Evolutionary conservation across 2,888 invertebrate species (phyloP).

Genomic region (Epinotia bilunana): DNA sequence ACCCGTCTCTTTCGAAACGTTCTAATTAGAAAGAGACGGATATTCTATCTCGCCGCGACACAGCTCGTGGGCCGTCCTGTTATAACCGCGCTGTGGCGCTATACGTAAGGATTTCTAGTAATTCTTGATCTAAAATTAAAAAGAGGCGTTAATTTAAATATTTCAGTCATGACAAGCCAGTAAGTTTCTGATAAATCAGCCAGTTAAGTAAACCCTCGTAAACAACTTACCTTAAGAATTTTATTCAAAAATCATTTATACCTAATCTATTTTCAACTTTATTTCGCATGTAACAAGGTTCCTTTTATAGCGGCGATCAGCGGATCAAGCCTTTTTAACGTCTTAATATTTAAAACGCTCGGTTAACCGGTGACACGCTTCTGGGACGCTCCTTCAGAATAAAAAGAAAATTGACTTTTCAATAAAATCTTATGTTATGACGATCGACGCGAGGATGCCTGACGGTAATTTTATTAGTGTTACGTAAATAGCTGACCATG

Average conservation of each 20-base stretch:
- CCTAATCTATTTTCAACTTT: background rate
- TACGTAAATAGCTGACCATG: too few species aligned
- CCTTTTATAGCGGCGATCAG: background rate
- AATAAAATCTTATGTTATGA: background rate
- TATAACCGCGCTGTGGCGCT: too few species aligned
- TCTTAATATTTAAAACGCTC: constrained; percentile 7
- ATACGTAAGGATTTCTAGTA: too few species aligned
- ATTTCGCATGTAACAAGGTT: background rate
- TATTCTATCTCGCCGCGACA: too few species aligned
- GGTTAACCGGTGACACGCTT: constrained; percentile 1
- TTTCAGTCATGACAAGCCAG: background rate
- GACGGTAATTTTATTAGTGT: background rate
- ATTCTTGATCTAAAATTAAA: too few species aligned
- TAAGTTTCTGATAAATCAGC: background rate
- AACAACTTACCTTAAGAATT: background rate
- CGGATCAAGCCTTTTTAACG: background rate
- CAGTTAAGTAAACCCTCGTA: background rate
- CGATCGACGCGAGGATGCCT: background rate
- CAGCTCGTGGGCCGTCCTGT: too few species aligned
- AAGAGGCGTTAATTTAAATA: too few species aligned
- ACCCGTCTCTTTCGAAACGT: too few species aligned
- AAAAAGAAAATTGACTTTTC: background rate
- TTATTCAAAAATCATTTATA: background rate
- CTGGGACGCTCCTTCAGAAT: background rate
- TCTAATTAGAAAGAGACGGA: too few species aligned